These are phyloP conservation scores for Acromyrmex charruanus DNA, from an alignment of 1,140 invertebrate genomes.

Conservation along the genomic window DNA sequence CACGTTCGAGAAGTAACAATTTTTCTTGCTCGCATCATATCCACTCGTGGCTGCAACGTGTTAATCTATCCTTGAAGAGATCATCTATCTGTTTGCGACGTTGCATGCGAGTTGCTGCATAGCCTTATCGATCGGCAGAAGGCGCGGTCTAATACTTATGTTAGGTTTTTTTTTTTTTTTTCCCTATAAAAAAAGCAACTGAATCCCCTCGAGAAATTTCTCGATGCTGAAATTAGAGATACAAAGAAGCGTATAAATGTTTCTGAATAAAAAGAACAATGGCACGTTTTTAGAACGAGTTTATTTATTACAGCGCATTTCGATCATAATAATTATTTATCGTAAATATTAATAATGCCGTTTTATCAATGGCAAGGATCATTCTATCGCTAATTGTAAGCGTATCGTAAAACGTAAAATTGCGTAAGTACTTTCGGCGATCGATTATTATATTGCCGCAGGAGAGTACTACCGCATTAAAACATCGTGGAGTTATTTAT, in stretches of 20 bases:
- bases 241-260: neutral
- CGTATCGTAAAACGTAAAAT: neutral
- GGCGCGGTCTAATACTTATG: slow-evolving; percentile 29
- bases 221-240: neutral
- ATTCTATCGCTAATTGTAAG: neutral
- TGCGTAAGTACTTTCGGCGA: neutral
- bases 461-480: neutral
- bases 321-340: neutral
- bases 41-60: slow-evolving; percentile 32
- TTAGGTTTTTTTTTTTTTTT: slow-evolving; percentile 6
- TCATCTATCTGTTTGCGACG: slow-evolving; percentile 45
- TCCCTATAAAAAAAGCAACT: neutral
- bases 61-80: slow-evolving; percentile 58
- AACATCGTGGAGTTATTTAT: slow-evolving; percentile 48
- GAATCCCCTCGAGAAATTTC: slow-evolving; percentile 19
- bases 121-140: slow-evolving; percentile 43
- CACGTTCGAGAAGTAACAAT: slow-evolving; percentile 10
- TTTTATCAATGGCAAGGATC: neutral
- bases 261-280: neutral
- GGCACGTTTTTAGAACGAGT: neutral
- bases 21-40: slow-evolving; percentile 27
- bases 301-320: neutral
- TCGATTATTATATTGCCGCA: slow-evolving; percentile 16
- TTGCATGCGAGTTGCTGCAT: slow-evolving; percentile 41
- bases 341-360: neutral